Conservation (phyloP, 2,797 vertebrate genomes). For the Alosa sapidissima region DNA sequence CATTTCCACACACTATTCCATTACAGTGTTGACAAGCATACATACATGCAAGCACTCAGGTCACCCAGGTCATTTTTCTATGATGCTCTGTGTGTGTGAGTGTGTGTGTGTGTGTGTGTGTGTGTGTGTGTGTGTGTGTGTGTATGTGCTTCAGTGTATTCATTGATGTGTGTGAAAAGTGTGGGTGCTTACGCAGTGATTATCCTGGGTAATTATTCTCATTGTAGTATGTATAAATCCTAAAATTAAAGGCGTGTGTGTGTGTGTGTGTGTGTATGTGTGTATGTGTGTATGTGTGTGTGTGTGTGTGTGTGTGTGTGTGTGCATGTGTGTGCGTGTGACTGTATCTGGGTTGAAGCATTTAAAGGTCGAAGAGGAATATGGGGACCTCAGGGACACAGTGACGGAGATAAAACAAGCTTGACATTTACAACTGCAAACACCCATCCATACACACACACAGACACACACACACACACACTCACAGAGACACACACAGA, state of each 20-base stretch:
- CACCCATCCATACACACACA: not conserved
- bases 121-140: constrained; percentile 26
- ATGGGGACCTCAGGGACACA: not conserved
- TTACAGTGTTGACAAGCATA: not conserved
- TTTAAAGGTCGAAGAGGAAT: not conserved
- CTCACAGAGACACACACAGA: not conserved
- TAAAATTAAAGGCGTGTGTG: too few relatives aligned
- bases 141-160: constrained; percentile 10
- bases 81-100: constrained; percentile 24
- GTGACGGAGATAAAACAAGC: not conserved
- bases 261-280: too few relatives aligned
- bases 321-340: not conserved
- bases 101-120: constrained; percentile 22
- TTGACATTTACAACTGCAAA: constrained; percentile 8
- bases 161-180: not conserved
- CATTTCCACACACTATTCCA: not conserved
- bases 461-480: not conserved
- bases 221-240: too few relatives aligned
- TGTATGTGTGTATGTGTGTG: not conserved
- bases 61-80: too few relatives aligned
- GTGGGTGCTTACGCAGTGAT: constrained; percentile 12
- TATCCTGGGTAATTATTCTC: not conserved
- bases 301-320: not conserved
- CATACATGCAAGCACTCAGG: not conserved
- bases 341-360: not conserved